These are phyloP conservation scores for Thamnophis sirtalis DNA, from an alignment of 2,113 vertebrate genomes.

Conservation along the genomic window DNA sequence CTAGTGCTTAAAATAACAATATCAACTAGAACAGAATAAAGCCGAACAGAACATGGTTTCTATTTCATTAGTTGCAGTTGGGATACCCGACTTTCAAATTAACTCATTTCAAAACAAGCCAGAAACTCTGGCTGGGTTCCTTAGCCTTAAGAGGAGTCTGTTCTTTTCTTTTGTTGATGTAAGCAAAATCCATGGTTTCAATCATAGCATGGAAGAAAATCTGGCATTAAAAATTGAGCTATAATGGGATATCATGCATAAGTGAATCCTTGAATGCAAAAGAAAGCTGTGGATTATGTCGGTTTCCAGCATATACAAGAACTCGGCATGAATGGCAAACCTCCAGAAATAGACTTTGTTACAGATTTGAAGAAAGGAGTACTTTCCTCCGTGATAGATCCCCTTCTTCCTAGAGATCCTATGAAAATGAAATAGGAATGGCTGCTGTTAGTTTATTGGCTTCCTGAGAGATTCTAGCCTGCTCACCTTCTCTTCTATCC, in stretches of 20 bases:
- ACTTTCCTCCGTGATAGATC: not conserved
- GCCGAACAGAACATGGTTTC: not conserved
- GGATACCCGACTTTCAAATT: not conserved
- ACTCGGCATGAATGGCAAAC: not conserved
- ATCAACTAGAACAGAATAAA: not conserved
- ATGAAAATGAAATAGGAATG: not conserved
- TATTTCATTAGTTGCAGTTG: not conserved
- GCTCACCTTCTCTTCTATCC: too few relatives aligned
- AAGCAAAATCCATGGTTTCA: not conserved
- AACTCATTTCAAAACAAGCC: conserved; percentile 8
- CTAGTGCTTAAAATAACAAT: not conserved
- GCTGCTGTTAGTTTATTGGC: not conserved
- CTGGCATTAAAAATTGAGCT: not conserved
- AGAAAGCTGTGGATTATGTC: not conserved
- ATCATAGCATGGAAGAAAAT: not conserved
- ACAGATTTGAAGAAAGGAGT: not conserved
- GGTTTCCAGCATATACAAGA: not conserved
- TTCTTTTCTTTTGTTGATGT: not conserved
- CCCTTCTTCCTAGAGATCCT: not conserved
- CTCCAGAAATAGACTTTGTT: not conserved
- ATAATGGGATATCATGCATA: not conserved
- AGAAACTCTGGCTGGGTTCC: not conserved
- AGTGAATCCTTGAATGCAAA: conserved; percentile 1
- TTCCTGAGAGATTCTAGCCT: not conserved
- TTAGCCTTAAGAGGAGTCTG: not conserved